Base-by-base conservation (phyloP, 1,140 invertebrate genomes). In the Bombus ignitus region DNA sequence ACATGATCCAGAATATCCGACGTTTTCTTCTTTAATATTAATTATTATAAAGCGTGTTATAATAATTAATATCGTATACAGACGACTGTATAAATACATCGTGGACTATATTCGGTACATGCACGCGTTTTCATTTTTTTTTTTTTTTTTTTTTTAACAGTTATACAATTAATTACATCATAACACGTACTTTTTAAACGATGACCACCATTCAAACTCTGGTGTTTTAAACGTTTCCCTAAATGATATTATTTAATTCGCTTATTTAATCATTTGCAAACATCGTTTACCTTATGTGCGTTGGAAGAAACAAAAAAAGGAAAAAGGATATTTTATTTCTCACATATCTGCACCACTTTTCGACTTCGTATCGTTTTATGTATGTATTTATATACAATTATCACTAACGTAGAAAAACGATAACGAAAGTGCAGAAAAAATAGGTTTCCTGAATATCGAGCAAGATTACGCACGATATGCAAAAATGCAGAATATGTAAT, bases 171-270 rank as follows among this genome's bases (percentile, higher is more conserved):
- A 74, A 59, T 85, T 72, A 75, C 76, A 74, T 28, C 42, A 62
- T 84, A 78, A 77, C 80, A 83, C 81, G 57, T 81, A 86, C 39
- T 76, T n/a, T 53, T 47, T 47, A 68, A 68, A 78, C 59, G 22
- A 74, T 86, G 47, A 84, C 72, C 57, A 71, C 25, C 32, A 72
- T 32, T 65, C 72, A 35, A 68, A 76, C 28, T 68, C 73, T 59
- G 37, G 47, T 74, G n/a, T 83, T 70, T 25, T 25, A 65, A 25
- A 42, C 53, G 42, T 44, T 65, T 57, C 53, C 32, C 22, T 47
- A 53, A 85, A 79, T 80, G 35, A 79, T 39, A 59, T 65, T 57
- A 13, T 39, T n/a, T 62, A 39, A 65, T 53, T 53, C 42, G 59
- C 8, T 68, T 13, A 22, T 79, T 57, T 15, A 42, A 12, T 79